Base-by-base conservation (phyloP, 2,888 invertebrate species). In the Eristalis pertinax region DNA sequence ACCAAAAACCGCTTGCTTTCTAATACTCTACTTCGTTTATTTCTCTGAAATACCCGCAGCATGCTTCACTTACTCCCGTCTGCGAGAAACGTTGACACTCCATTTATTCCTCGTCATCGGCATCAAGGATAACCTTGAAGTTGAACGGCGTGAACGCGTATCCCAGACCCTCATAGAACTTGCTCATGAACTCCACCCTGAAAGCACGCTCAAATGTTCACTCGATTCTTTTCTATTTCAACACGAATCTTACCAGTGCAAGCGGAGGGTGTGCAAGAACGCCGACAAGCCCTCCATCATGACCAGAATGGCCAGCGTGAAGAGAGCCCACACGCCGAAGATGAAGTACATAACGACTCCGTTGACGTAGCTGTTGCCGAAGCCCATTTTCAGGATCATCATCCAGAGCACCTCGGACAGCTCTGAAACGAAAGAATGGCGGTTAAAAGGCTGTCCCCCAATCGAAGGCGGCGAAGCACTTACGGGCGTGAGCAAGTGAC, bases 221-320 rank as follows among this genome's bases (percentile, higher is more conserved):
- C 19, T 4, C 8, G 0, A 19, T 8, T 19, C 19, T 8, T 19
- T 8, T 19, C 8, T 8, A 2, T 8, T 50, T 4, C 2, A 2
- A 5, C 19, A 56, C 4, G 22, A 13, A 22, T 88, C 89, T 92
- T 92, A 97, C 99, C 99, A 99, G 93, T 99, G 99, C 91, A 99
- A 95, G 95, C 99, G 98, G 90, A 99, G 95, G 0, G 99, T 99
- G 93, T 99, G 99, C 90, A 99, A 94, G 95, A 99, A 99, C 63
- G 99, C 99, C 15, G 99, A 99, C n/a, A 99, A 95, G 0, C 99
- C 99, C 94, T 99, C 99, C 99, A 99, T 99, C 92, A 99, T 95
- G 88, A 99, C 97, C 89, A 99, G 95, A 93, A 99, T 99, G 90
- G 97, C 97, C 68, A 99, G 94, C 0, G 99, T 99, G 89, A 99